Base-by-base conservation (phyloP, 2,113 vertebrate species). In the Pomatostomus ruficeps region DNA sequence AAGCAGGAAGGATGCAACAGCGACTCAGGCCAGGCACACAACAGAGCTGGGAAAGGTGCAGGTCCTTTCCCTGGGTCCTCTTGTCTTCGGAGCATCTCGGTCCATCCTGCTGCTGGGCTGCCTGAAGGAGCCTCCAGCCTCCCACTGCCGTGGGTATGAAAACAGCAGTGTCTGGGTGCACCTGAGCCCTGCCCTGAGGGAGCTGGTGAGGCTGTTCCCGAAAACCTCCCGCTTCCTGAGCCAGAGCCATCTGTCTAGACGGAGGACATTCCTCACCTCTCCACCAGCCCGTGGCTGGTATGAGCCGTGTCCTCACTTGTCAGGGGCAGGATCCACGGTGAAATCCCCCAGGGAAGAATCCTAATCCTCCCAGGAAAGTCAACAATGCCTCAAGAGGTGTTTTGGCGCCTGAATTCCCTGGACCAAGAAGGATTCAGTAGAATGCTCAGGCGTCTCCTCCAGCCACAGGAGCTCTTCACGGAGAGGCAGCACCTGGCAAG, bases 191-290 rank as follows among this genome's bases (percentile, higher is more conserved):
- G 81, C 77, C 68, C 63, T 0, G 1, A 55, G 77, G 43, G 26
- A 85, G 58, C 17, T 1, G 6, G 10, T 12, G 78, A 70, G 14
- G 42, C 45, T 21, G 5, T 17, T 87, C 84, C 84, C 81, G 78
- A 92, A 94, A 95, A 68, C 46, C 38, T 6, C 31, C 14, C 13
- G 3, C 21, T 91, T 62, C 91, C 86, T 51, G 68, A 96, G 77
- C 66, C 87, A 91, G 49, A 89, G 72, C 62, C 90, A 61, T 29
- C 74, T 2, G 88, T 94, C 96, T 91, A 94, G 93, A 96, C 78
- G 0, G 66, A 94, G 93, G 88, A 88, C 92, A 93, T 93, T 94
- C 92, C 90, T 91, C 19, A 2, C 12, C 42, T 24, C 88, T 89
- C 28, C 78, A 51, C 9, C 75, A 76, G 66, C 78, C 77, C 15